Evolutionary conservation across 2,888 invertebrate genomes (phyloP), one percentile per base, ranked within the genome.

Genomic region (Doris montereyensis): DNA sequence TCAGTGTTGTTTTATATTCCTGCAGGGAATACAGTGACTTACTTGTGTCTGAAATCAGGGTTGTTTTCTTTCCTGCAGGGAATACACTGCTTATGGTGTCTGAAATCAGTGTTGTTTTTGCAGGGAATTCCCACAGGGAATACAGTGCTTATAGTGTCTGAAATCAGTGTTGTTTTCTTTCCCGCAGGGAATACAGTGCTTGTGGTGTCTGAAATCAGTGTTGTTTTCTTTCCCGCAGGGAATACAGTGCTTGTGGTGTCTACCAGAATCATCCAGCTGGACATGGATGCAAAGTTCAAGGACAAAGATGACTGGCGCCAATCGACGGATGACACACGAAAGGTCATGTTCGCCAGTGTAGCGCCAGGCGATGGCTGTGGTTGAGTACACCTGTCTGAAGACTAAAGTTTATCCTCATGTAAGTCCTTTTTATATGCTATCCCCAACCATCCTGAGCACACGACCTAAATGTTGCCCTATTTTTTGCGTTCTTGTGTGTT

Each of bases 341-440:
- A 28, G 21, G 60, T 75, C n/a, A 41, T 81, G 75, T 81, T 78
- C 58, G 32, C 77, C 41, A n/a, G n/a, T n/a, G n/a, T n/a, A n/a
- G n/a, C n/a, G n/a, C 21, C 77, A 75, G 24, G 71, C 78, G 28
- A 32, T 35, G 34, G 8, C 41, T 52, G 35, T 70, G 17, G 57
- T 81, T 13, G 77, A 81, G 57, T 77, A 60, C 68, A 70, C 73
- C 10, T 60, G 72, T 26, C 68, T 70, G 41, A 81, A 81, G 35
- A 62, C 13, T 24, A 78, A 76, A 30, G 65, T 81, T 21, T 81
- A 75, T 58, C 28, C 77, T 32, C 70, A 2, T 78, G 81, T 81
- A 75, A 71, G 80, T 70, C 10, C n/a, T n/a, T n/a, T n/a, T n/a
- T n/a, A n/a, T n/a, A n/a, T n/a, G n/a, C n/a, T n/a, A n/a, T n/a